A percentile compares a stretch with the other conserved stretches of the same genome.
These are phyloP conservation scores for Bucorvus abyssinicus DNA, from an alignment of 2,797 vertebrate genomes.

Conservation along the genomic window DNA sequence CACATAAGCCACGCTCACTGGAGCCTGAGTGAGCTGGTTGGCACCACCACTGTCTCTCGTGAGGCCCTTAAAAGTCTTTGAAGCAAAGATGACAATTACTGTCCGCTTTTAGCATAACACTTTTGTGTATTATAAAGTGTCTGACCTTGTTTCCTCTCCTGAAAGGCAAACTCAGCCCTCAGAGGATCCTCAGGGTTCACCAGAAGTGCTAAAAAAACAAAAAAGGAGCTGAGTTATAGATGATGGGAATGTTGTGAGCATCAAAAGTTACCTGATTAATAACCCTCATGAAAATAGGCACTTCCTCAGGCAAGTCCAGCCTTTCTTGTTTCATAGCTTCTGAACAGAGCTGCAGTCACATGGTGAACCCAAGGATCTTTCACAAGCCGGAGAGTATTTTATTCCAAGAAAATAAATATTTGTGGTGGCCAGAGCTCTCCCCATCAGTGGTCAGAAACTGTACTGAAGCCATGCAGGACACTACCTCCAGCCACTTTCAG, in stretches of 20 bases:
- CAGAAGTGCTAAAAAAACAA: not conserved
- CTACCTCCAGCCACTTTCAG: fast-evolving
- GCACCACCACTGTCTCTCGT: not conserved
- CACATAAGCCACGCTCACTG: not conserved
- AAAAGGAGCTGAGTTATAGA: not conserved
- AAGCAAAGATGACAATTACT: not conserved
- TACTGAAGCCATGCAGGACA: not conserved
- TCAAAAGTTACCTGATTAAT: not conserved
- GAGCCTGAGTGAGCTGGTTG: not conserved
- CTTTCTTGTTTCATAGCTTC: not conserved
- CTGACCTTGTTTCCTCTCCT: conserved; percentile 15
- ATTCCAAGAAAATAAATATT: not conserved
- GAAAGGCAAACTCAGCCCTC: not conserved
- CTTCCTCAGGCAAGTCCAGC: not conserved
- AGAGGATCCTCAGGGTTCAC: not conserved
- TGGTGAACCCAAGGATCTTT: not conserved
- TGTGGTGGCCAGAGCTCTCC: not conserved
- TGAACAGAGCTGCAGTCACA: not conserved
- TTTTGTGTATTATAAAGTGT: not conserved
- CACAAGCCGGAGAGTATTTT: not conserved
- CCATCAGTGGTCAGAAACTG: not conserved
- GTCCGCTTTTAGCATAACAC: fast-evolving
- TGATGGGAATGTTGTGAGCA: not conserved
- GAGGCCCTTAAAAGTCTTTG: not conserved
- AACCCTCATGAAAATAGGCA: not conserved